These are phyloP conservation scores for Silurus meridionalis DNA, from an alignment of 2,113 vertebrate species.

Conservation along the genomic window DNA sequence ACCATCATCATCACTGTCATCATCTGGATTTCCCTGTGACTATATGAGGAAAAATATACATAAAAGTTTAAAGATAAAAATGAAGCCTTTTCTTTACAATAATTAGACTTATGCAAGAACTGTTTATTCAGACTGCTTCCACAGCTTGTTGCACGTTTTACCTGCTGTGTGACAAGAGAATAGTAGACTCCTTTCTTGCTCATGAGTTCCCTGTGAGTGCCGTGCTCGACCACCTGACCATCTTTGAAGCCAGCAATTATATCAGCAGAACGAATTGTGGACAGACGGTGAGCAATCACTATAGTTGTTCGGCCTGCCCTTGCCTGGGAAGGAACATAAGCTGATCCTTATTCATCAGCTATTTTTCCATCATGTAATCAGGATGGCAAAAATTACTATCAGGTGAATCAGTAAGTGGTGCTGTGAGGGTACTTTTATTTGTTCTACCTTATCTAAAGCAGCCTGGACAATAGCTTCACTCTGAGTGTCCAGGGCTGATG, in stretches of 20 bases:
- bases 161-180: constrained; percentile 76
- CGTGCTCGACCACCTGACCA: constrained; percentile 70
- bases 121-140: neutral
- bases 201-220: constrained; percentile 75
- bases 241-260: constrained; percentile 73
- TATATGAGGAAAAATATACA: constrained; percentile 1
- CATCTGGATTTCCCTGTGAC: constrained; percentile 21
- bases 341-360: neutral
- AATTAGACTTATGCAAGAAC: neutral
- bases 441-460: constrained; percentile 74
- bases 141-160: constrained; percentile 41
- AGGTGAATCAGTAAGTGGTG: neutral
- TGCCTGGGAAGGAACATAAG: constrained; percentile 61
- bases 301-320: constrained; percentile 76
- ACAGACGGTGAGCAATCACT: constrained; percentile 77
- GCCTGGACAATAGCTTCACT: constrained; percentile 79
- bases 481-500: constrained; percentile 82
- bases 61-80: neutral
- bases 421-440: neutral
- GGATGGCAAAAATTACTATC: neutral
- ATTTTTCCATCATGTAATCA: neutral
- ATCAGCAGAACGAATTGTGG: constrained; percentile 75
- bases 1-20: constrained; percentile 24
- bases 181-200: constrained; percentile 73
- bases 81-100: neutral